phyloP scores from a whole-genome alignment of 2,888 invertebrate species.

The Caenorhabditis plicata region DNA sequence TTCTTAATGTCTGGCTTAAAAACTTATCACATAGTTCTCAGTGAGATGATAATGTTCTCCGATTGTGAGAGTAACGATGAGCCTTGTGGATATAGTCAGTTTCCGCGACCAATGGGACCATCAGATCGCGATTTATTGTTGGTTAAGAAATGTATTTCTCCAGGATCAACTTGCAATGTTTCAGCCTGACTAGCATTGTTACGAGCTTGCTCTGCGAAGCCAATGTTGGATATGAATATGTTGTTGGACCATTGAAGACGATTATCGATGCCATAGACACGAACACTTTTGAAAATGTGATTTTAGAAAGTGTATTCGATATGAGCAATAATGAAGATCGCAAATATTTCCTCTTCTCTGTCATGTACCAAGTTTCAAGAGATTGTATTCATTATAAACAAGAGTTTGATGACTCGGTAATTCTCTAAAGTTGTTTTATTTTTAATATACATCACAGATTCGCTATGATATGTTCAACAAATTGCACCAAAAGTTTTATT shows the following conservation, averaged over 20 bases:
- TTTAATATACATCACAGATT: background rate
- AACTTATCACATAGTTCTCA: slow-evolving; percentile 46
- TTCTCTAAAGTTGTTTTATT: background rate
- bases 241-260: slow-evolving; percentile 49
- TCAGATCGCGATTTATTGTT: slow-evolving; percentile 6
- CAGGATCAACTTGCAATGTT: slow-evolving; percentile 2
- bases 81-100: slow-evolving; percentile 54
- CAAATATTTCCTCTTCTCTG: slow-evolving; percentile 32
- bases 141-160: background rate
- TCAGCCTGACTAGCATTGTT: slow-evolving; percentile 50
- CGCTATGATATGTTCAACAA: background rate
- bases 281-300: too few relatives aligned
- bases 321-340: slow-evolving; percentile 34
- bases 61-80: slow-evolving; percentile 45
- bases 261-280: slow-evolving; percentile 21
- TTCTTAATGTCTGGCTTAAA: too few relatives aligned
- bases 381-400: slow-evolving; percentile 49
- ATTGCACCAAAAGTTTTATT: slow-evolving; percentile 43
- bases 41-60: slow-evolving; percentile 48
- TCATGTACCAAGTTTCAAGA: slow-evolving; percentile 47
- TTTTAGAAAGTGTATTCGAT: slow-evolving; percentile 41
- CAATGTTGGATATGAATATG: slow-evolving; percentile 45
- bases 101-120: slow-evolving; percentile 42
- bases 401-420: slow-evolving; percentile 18
- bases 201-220: slow-evolving; percentile 59